Percentiles rank a stretch among this genome's conserved stretches.
Conservation (phyloP, 2,113 vertebrate genomes). For the Amblyopsis rosae region DNA sequence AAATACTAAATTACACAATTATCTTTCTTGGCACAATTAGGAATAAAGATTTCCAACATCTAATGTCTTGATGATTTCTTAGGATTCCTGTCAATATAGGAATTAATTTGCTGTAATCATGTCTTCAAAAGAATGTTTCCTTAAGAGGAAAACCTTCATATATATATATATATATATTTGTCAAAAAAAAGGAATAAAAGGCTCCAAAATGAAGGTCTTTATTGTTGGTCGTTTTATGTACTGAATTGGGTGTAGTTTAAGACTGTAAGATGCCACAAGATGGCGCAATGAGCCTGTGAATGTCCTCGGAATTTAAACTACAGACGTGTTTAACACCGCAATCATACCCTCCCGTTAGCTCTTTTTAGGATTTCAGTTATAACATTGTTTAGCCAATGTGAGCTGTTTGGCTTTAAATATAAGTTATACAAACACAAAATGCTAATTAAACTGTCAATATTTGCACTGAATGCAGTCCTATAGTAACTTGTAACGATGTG, state of each 20-base stretch:
- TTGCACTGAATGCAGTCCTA: too few species aligned
- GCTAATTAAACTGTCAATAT: too few species aligned
- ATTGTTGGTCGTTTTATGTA: neutral
- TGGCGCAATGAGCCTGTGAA: conserved; percentile 39
- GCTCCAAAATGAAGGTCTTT: conserved; percentile 56
- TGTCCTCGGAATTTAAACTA: neutral
- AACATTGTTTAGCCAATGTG: too few species aligned
- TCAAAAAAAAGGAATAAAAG: conserved; percentile 81
- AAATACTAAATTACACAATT: conserved; percentile 53
- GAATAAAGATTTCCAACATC: conserved; percentile 61
- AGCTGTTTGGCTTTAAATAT: too few species aligned
- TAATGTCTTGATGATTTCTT: conserved; percentile 56
- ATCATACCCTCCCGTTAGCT: neutral
- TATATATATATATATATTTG: conserved; percentile 71
- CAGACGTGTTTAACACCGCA: neutral
- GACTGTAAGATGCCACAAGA: conserved; percentile 45
- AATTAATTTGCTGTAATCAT: conserved; percentile 76
- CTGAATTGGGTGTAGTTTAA: neutral
- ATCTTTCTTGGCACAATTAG: conserved; percentile 67
- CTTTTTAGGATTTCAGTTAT: too few species aligned
- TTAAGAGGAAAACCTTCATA: conserved; percentile 74
- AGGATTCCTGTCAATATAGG: conserved; percentile 70
- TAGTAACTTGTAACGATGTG: too few species aligned
- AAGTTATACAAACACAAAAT: too few species aligned
- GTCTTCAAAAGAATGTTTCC: conserved; percentile 77